Evolutionary conservation across 2,113 vertebrate species (phyloP).

Genomic region (Chelonoidis abingdonii): DNA sequence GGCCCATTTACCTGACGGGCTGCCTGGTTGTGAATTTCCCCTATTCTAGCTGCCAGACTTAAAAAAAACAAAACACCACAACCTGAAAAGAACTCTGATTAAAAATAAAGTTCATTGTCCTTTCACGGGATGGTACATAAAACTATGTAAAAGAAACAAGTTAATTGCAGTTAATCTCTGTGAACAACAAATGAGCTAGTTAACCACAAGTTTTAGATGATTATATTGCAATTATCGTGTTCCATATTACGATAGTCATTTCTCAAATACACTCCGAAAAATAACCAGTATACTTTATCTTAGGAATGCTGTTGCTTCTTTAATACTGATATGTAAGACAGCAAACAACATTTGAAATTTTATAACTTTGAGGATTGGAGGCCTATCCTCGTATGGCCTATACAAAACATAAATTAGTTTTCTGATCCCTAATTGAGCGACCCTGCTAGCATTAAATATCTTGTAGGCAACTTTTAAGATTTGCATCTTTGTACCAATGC

Average conservation of each 20-base stretch:
- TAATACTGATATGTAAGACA: not conserved
- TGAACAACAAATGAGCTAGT: not conserved
- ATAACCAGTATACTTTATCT: not conserved
- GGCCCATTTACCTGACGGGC: not conserved
- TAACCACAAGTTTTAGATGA: not conserved
- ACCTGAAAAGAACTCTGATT: not conserved
- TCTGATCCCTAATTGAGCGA: not conserved
- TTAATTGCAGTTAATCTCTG: not conserved
- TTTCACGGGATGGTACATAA: fast-evolving
- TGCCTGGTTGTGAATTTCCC: fast-evolving
- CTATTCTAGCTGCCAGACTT: not conserved
- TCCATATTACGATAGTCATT: not conserved
- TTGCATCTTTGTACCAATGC: not conserved
- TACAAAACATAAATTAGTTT: not conserved
- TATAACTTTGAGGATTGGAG: not conserved
- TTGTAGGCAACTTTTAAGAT: not conserved
- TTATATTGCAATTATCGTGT: not conserved
- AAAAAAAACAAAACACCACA: not conserved
- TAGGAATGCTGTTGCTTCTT: not conserved
- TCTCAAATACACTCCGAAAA: not conserved
- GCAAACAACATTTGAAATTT: not conserved
- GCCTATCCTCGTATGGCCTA: not conserved
- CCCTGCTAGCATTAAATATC: not conserved
- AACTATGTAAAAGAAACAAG: not conserved
- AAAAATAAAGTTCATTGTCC: fast-evolving